Evolutionary conservation across 2,888 invertebrate species (phyloP).

Genomic region (Ochropleura leucogaster): DNA sequence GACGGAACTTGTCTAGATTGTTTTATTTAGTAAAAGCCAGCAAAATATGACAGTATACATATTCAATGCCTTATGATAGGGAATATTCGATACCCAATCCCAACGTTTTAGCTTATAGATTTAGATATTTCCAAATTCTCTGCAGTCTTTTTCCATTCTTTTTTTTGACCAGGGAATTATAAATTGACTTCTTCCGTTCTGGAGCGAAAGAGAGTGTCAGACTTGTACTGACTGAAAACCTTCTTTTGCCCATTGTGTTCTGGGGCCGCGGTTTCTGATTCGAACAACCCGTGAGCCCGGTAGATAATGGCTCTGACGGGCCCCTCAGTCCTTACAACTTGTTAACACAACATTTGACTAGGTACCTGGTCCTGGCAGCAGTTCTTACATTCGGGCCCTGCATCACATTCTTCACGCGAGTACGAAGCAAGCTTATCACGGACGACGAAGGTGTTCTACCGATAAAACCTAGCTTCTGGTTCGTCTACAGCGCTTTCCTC

Average conservation of each 20-base stretch:
- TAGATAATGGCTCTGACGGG: too few relatives aligned
- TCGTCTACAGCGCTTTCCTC: slow-evolving; percentile 96
- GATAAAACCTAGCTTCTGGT: slow-evolving; percentile 95
- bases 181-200: too few relatives aligned
- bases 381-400: slow-evolving; percentile 94
- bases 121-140: not conserved
- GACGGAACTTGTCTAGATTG: not conserved
- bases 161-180: too few relatives aligned
- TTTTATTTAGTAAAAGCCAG: not conserved
- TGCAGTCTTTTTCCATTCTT: not conserved
- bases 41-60: not conserved
- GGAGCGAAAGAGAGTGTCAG: too few relatives aligned
- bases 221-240: too few relatives aligned
- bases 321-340: not conserved
- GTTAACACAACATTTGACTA: slow-evolving; percentile 49
- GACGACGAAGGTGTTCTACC: slow-evolving; percentile 91
- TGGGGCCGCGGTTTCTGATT: too few relatives aligned
- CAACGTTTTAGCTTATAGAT: not conserved
- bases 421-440: slow-evolving; percentile 92
- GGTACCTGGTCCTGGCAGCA: slow-evolving; percentile 93
- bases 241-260: too few relatives aligned
- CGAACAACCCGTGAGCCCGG: too few relatives aligned
- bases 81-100: not conserved
- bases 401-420: slow-evolving; percentile 93
- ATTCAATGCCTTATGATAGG: not conserved